Evolutionary conservation across 2,797 vertebrate genomes (phyloP), one percentile per base, ranked within the genome.

Genomic region (Megalops cyprinoides): DNA sequence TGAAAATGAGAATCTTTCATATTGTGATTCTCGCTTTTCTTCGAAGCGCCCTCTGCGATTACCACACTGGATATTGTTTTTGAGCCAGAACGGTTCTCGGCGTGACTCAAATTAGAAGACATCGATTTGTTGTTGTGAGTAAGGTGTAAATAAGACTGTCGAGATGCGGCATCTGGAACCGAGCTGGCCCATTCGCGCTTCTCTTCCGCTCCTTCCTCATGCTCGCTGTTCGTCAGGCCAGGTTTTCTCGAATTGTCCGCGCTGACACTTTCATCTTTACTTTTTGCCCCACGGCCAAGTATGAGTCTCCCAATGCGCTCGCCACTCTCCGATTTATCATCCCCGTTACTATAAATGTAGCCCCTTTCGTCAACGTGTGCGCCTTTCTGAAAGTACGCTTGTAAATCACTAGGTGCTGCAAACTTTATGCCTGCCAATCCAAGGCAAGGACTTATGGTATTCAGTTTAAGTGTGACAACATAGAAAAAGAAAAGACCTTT

Each of bases 401-500:
- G 20, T 4, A 71, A 71, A 71, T 65, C 60, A 65, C 39, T 8
- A 42, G 39, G 18, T 71, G 37, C 44, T 8, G 18, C 39, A 5
- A 44, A 44, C 12, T n/a, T 44, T 42, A 44, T 71, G 67, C 20
- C 67, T 44, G 20, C 67, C 15, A 39, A 71, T 20, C 20, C 37
- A 44, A 71, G 67, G 4, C 67, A 71, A 3, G 67, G 1, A 9
- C 37, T 42, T 71, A 71, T 42, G 9, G 37, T 71, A 7, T 18
- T n/a, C 20, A 71, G 67, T 71, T 44, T 42, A n/a, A 37, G 67
- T n/a, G 34, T 44, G 23, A 71, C 5, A 71, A 71, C 18, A 53
- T 53, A 71, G n/a, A 71, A 37, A 71, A 71, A 71, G 10, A 71
- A 44, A 71, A 71, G 39, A 15, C 37, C 20, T 71, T 42, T 71